These are phyloP conservation scores for Megaceryle torquata DNA, from an alignment of 2,113 vertebrate species.

Conservation along the genomic window DNA sequence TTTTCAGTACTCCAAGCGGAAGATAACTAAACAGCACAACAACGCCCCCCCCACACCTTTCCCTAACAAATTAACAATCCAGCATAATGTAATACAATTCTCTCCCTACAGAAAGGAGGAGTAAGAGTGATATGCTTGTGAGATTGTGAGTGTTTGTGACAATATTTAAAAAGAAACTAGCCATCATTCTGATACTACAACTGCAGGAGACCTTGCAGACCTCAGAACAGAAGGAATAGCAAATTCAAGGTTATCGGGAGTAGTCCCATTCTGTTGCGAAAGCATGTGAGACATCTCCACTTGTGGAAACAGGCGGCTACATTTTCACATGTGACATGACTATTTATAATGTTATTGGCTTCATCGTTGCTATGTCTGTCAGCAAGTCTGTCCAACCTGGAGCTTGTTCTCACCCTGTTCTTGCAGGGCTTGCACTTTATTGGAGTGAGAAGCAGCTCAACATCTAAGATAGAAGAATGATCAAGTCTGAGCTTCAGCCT, in stretches of 20 bases:
- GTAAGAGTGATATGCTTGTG: not conserved
- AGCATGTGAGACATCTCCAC: not conserved
- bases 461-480: not conserved
- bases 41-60: rapidly evolving
- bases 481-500: slow-evolving; percentile 13
- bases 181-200: not conserved
- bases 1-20: not conserved
- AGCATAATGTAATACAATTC: not conserved
- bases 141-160: not conserved
- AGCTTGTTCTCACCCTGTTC: not conserved
- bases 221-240: not conserved
- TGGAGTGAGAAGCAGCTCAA: not conserved
- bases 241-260: not conserved
- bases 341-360: not conserved
- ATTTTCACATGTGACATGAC: not conserved
- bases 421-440: not conserved
- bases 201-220: not conserved
- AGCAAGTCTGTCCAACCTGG: not conserved
- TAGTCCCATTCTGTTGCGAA: not conserved
- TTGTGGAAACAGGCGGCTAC: not conserved
- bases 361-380: not conserved
- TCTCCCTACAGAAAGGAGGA: not conserved
- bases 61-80: not conserved
- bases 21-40: not conserved
- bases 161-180: not conserved